These are phyloP conservation scores for Escarpia spicata DNA, from an alignment of 2,888 invertebrate genomes.

Conservation along the genomic window DNA sequence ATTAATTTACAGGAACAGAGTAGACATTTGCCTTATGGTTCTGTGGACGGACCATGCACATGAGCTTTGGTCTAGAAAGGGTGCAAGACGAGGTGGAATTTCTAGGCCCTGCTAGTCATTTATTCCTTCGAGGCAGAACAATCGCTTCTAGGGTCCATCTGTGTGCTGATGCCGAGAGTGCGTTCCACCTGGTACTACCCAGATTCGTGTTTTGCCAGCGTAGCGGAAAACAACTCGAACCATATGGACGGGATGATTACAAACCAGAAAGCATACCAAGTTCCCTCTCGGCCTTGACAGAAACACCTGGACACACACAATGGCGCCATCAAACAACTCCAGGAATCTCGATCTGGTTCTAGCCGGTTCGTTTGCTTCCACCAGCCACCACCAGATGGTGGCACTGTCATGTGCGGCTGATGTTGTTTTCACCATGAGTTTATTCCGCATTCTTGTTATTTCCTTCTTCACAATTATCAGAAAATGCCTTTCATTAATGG, in stretches of 20 bases:
- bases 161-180: background rate
- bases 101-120: background rate
- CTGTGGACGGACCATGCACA: background rate
- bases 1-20: too few relatives aligned
- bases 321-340: background rate
- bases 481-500: background rate
- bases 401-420: background rate
- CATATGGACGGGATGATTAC: background rate
- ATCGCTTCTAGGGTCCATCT: background rate
- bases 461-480: background rate
- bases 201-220: slow-evolving; percentile 4
- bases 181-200: background rate
- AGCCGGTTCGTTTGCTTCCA: background rate
- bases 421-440: background rate
- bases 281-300: background rate
- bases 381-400: background rate
- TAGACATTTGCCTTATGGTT: background rate
- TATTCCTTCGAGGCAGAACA: background rate
- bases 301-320: background rate
- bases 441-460: background rate
- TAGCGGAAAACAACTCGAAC: background rate
- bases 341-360: background rate
- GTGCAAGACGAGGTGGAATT: background rate
- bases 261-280: background rate
- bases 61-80: background rate